A percentile compares a stretch with the other conserved stretches of the same genome.
phyloP scores from a whole-genome alignment of 2,113 vertebrate species.

The Seriola quinqueradiata region DNA sequence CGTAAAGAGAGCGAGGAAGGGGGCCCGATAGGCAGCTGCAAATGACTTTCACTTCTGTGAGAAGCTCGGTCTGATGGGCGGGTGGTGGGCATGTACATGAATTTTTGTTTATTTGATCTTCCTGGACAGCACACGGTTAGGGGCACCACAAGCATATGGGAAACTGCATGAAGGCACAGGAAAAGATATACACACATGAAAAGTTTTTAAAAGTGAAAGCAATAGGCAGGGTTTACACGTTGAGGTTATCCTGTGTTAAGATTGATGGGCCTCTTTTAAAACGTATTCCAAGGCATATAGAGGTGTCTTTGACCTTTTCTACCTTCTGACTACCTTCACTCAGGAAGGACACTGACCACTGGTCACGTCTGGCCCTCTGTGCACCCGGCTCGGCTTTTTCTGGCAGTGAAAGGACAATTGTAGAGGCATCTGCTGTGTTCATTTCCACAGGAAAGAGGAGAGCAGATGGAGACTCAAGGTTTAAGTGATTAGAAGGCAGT shows the following conservation, averaged over 20 bases:
- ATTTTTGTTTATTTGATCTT: conserved; percentile 46
- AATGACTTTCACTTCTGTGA: conserved; percentile 72
- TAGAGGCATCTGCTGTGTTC: conserved; percentile 93
- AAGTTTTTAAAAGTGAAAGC: conserved; percentile 26
- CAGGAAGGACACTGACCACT: conserved; percentile 82
- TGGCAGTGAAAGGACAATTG: conserved; percentile 91
- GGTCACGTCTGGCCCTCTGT: conserved; percentile 72
- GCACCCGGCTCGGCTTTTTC: conserved; percentile 86
- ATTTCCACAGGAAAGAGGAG: conserved; percentile 83
- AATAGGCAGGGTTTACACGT: background rate
- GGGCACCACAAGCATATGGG: background rate
- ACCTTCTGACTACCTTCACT: conserved; percentile 66
- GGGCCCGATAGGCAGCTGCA: conserved; percentile 70
- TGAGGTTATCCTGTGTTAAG: conserved; percentile 20
- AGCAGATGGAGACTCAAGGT: conserved; percentile 98
- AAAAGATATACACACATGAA: background rate
- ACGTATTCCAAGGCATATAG: conserved; percentile 42
- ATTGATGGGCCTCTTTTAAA: conserved; percentile 49
- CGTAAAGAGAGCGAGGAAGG: conserved; percentile 68
- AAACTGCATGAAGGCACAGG: background rate
- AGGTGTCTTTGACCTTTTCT: conserved; percentile 49
- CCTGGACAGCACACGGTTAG: background rate
- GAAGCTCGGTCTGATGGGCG: conserved; percentile 34
- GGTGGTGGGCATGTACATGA: conserved; percentile 51
- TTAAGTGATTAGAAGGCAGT: conserved; percentile 98